Evolutionary conservation across 2,888 invertebrate species (phyloP), one percentile per base, ranked within the genome.

Genomic region (Parnassius orleans): DNA sequence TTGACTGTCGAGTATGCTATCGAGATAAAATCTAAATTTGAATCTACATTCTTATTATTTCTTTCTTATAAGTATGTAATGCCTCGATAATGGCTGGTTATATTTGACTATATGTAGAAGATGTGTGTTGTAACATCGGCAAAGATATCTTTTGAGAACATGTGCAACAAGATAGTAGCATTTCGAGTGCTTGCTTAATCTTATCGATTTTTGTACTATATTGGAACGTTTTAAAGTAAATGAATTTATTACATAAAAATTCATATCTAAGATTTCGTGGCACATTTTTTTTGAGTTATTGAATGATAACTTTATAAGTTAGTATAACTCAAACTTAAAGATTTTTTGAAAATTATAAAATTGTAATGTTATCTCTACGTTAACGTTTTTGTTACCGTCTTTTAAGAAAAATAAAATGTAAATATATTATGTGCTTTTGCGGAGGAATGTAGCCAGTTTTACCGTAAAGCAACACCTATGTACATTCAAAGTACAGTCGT

Each of bases 1-100:
- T 54, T 54, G 68, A 70, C 68, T 69, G 72, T 61, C 72, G 47
- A 59, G 47, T 15, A 53, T 46, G 53, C 15, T 59, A 47, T 54
- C 53, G 47, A 60, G 53, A 60, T 60, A 14, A 19, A 53, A 54
- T 53, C 60, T 54, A 54, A 60, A 60, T 60, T 15, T 53, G 42
- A 54, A 47, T 15, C 41, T 41, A 24, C 14, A 53, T 14, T 41
- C 10, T 24, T 24, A 51, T 57, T 50, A 33, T 33, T 33, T 33
- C 3, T 56, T 50, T 44, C 43, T 54, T 15, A 43, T 12, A 47
- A n/a, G 9, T 12, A 57, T 54, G 33, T 56, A 19, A 42, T 33
- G 33, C 33, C 7, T 33, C 5, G 7, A 33, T 33, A 33, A 33
- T 33, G 7, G 33, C 12, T 11, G n/a, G 46, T 47, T 47, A 47